Base-by-base conservation (phyloP, 2,888 invertebrate genomes). In the Cryptosula pallasiana region DNA sequence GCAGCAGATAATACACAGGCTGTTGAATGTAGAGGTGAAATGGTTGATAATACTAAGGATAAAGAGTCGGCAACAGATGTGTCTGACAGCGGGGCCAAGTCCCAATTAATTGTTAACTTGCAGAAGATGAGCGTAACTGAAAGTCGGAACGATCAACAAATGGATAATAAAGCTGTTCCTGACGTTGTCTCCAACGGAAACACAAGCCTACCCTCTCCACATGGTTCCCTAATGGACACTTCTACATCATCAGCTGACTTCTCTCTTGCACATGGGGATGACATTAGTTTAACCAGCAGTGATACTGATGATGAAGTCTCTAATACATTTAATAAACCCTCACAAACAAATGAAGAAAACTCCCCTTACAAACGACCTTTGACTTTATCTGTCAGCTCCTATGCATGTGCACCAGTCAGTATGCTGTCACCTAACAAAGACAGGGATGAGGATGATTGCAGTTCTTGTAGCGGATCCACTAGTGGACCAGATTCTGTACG, bases 311-410 rank as follows among this genome's bases (percentile, higher is more conserved):
- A 45, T 45, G 45, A 45, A 45, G 20, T 45, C 9, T 45, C 9
- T 45, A 45, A 45, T 45, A 20, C 20, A 13, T 45, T 20, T 45
- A 45, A 5, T 13, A 45, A 45, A 45, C 9, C 45, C 20, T 5
- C 45, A 5, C 25, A 5, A 57, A 13, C 25, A 57, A 16, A 57
- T 57, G 45, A 45, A 13, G 55, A 54, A 45, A 55, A 16, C 55
- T 55, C 29, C 25, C 71, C 32, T 25, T 25, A 16, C 57, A 57
- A 57, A 57, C 57, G 57, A 57, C 57, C 57, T 57, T 57, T 25
- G 25, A 13, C 32, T 5, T 27, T 63, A 27, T 25, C 27, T 20
- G 27, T 27, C n/a, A 63, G 63, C n/a, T 13, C 45, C 20, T 45
- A 45, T 45, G 45, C 45, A 13, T 13, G 9, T 45, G 45, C 9